phyloP scores from a whole-genome alignment of 2,888 invertebrate genomes.

The Pterostichus niger region DNA sequence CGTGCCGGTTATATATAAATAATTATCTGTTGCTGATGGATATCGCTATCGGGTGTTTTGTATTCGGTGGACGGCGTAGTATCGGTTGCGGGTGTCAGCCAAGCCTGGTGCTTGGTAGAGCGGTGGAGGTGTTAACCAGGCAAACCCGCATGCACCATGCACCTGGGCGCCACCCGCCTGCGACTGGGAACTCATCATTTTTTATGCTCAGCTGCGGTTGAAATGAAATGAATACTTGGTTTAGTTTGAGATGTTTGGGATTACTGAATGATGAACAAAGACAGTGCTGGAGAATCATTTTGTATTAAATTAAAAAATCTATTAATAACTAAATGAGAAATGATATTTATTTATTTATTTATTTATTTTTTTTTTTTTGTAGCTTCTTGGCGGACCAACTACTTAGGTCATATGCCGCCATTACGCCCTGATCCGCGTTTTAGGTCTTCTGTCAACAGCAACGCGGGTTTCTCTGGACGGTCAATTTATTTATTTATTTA shows the following conservation, averaged over 20 bases:
- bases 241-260: neutral
- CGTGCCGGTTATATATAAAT: constrained; percentile 62
- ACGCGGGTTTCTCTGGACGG: no score
- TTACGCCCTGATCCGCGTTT: no score
- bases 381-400: no score
- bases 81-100: neutral
- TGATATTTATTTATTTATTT: no score
- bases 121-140: constrained; percentile 31
- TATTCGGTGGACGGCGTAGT: constrained; percentile 6
- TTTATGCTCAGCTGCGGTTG: constrained; percentile 53
- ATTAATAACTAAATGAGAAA: no score
- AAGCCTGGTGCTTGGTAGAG: constrained; percentile 5
- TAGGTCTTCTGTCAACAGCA: no score
- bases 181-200: constrained; percentile 15
- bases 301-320: neutral
- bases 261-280: neutral
- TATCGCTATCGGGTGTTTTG: constrained; percentile 9
- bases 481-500: no score
- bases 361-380: no score
- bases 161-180: constrained; percentile 72
- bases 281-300: constrained; percentile 8
- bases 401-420: no score
- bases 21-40: constrained; percentile 53
- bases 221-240: constrained; percentile 39
- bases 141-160: constrained; percentile 77